Base-by-base conservation (phyloP, 2,797 vertebrate genomes). In the Distichodus sexfasciatus region DNA sequence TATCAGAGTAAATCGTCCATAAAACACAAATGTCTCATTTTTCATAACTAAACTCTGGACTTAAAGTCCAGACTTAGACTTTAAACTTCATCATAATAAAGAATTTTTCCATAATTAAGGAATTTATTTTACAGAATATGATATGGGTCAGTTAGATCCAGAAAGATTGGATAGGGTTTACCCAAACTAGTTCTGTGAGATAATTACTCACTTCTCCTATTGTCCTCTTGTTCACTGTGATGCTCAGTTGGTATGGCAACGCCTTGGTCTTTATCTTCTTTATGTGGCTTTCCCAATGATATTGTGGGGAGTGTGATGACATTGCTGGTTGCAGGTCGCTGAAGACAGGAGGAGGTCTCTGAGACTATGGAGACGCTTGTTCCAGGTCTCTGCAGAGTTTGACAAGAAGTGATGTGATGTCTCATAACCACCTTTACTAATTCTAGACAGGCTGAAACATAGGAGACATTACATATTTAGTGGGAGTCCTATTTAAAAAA, bases 311-410 rank as follows among this genome's bases (percentile, higher is more conserved):
- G 88, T 9, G 72, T 23, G 41, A 85, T 19, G 3, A 72, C 50
- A 4, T 81, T 83, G 26, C 66, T 61, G 17, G 83, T 76, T 12
- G 40, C 71, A 15, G 84, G 80, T 4, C 75, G 79, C 31, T 76
- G 71, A 33, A 70, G 31, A 7, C 33, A 23, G 17, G 48, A 75
- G 4, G 81, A 78, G 72, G 69, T 79, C 69, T 43, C 75, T 4
- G 90, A 91, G 35, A 90, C 57, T 55, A 91, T 76, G 0, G 90
- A 92, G 71, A 84, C 84, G 33, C 84, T 86, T 12, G 90, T 90
- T 38, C 84, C 87, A 8, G 88, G 87, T 80, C 90, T 92, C 93
- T 94, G 68, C 4, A 38, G 24, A 41, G 29, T 8, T n/a, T n/a
- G n/a, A n/a, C n/a, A n/a, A n/a, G 4, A 33, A 9, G 31, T 33